Evolutionary conservation across 2,888 invertebrate species (phyloP).

Genomic region (Arctia plantaginis): DNA sequence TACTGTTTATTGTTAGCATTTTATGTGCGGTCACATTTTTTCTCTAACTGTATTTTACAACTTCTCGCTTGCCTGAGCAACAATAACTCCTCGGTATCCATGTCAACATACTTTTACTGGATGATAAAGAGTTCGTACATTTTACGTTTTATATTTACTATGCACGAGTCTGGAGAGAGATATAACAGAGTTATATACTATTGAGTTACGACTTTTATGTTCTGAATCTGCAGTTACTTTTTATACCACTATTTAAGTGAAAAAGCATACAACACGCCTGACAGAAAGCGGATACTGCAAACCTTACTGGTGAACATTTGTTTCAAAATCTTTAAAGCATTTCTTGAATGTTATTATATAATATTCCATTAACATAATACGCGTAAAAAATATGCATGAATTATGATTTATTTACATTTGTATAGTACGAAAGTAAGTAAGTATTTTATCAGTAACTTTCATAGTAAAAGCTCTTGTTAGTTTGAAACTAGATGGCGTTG

Average conservation of each 20-base stretch:
- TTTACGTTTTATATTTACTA: constrained; percentile 16
- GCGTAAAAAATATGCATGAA: not conserved
- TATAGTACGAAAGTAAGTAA: not conserved
- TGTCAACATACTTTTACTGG: constrained; percentile 24
- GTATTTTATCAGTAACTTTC: no score
- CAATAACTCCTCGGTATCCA: constrained; percentile 23
- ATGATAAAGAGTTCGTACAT: constrained; percentile 25
- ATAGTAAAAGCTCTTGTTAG: no score
- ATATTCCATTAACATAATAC: not conserved
- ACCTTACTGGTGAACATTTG: no score
- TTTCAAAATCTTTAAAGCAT: no score
- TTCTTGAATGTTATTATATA: no score
- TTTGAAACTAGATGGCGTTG: no score
- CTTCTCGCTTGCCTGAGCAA: constrained; percentile 19
- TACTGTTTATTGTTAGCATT: constrained; percentile 13
- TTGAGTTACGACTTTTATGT: not conserved
- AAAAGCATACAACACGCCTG: not conserved
- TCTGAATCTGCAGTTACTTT: not conserved
- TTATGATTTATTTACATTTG: not conserved
- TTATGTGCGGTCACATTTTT: constrained; percentile 21
- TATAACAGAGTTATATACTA: constrained; percentile 7
- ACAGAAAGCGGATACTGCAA: not conserved
- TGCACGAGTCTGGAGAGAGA: constrained; percentile 1
- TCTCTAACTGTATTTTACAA: constrained; percentile 23
- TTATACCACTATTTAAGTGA: not conserved